Conservation (phyloP, 1,140 invertebrate genomes). For the Bombus terrestris region DNA sequence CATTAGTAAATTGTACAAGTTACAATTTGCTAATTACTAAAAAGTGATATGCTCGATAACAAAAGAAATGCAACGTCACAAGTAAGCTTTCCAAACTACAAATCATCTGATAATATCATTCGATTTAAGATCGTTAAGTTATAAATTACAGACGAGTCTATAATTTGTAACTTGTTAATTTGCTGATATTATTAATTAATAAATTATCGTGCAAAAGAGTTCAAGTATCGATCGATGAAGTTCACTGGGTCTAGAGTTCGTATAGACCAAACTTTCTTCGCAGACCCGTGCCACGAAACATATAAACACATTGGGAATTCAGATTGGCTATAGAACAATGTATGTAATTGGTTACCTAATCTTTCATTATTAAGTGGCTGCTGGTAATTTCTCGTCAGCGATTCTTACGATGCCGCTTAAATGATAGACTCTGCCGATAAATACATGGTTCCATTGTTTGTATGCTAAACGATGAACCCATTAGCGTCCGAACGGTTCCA, state of each 20-base stretch:
- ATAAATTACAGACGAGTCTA: too few species aligned
- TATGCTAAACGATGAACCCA: background rate
- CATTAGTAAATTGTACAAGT: too few species aligned
- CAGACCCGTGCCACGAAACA: background rate
- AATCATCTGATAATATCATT: too few species aligned
- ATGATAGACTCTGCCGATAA: conserved; percentile 5
- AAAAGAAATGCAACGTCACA: too few species aligned
- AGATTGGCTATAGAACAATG: background rate
- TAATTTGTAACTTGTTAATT: too few species aligned
- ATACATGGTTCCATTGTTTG: conserved; percentile 24
- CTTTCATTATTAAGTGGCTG: background rate
- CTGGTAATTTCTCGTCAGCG: background rate
- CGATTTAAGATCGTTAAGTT: too few species aligned
- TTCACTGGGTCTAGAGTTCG: conserved; percentile 22
- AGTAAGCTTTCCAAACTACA: too few species aligned
- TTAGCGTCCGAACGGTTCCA: background rate
- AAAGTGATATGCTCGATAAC: too few species aligned
- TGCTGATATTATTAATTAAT: too few species aligned
- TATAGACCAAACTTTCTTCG: background rate
- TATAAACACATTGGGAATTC: background rate
- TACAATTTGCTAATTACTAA: too few species aligned
- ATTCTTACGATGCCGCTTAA: background rate
- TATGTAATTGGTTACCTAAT: conserved; percentile 26
- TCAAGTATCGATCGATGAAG: background rate
- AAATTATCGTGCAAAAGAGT: background rate